Evolutionary conservation across 2,113 vertebrate genomes (phyloP).

Genomic region (Polyodon spathula): DNA sequence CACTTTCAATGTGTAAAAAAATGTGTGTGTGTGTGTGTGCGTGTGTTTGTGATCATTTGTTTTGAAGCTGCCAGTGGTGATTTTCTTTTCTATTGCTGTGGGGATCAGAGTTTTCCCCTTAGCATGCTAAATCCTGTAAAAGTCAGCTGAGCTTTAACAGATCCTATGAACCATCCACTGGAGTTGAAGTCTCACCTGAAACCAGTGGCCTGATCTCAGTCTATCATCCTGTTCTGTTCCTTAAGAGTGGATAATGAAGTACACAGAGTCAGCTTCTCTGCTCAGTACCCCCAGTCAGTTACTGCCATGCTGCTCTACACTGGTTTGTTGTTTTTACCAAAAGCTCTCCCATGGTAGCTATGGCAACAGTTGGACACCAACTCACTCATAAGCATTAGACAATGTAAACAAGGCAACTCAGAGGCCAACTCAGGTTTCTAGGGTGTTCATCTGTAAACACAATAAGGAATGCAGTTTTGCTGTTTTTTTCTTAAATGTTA

Average conservation of each 20-base stretch:
- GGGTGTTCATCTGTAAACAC: not conserved
- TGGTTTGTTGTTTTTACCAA: not conserved
- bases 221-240: slow-evolving; percentile 1
- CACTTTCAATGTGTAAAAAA: no score
- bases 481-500: no score
- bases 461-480: no score
- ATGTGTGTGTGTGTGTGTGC: no score
- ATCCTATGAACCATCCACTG: no score
- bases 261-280: not conserved
- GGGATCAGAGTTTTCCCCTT: no score
- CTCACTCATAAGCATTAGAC: slow-evolving; percentile 1
- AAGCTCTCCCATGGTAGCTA: not conserved
- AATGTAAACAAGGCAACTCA: not conserved
- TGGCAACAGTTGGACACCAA: not conserved
- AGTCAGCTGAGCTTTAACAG: no score
- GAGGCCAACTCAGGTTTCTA: not conserved
- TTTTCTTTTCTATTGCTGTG: no score
- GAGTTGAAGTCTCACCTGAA: no score
- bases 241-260: not conserved
- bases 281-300: not conserved
- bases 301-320: not conserved
- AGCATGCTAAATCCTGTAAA: no score
- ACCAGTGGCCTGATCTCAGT: not conserved
- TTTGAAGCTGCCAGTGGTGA: no score
- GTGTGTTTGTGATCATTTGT: no score